Percentiles rank a stretch among this genome's conserved stretches.
Conservation (phyloP, 2,888 invertebrate genomes). For the Laspeyria flexula region DNA sequence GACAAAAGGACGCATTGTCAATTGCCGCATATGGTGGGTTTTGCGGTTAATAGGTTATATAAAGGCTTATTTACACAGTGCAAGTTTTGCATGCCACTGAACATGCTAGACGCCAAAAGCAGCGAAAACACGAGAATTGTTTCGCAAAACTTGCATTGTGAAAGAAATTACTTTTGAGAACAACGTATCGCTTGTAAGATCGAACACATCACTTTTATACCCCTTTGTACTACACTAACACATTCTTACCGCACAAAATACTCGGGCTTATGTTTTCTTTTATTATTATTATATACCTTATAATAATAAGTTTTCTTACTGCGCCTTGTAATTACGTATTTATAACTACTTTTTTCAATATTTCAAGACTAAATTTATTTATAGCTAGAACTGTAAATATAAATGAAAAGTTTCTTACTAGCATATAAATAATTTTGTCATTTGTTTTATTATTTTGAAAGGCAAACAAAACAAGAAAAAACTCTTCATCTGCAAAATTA, state of each 20-base stretch:
- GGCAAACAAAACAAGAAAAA: conserved; percentile 6
- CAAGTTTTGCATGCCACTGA: no score
- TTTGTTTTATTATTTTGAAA: background rate
- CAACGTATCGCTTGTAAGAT: conserved; percentile 7
- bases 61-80: no score
- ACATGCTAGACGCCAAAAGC: no score
- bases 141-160: background rate
- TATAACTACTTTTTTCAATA: conserved; percentile 4
- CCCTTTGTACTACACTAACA: conserved; percentile 3
- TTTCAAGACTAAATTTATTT: conserved; percentile 21
- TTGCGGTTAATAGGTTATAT: no score
- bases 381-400: conserved; percentile 60
- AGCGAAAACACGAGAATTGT: no score
- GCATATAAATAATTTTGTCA: conserved; percentile 1
- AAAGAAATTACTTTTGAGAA: background rate
- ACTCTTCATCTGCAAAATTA: background rate
- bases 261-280: conserved; percentile 14
- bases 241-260: conserved; percentile 9
- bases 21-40: no score
- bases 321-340: conserved; percentile 1
- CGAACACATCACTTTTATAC: background rate
- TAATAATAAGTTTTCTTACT: no score
- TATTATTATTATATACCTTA: no score
- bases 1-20: no score
- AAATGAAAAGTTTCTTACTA: conserved; percentile 28